Conservation (phyloP, 2,113 vertebrate genomes). For the Danionella cerebrum region DNA sequence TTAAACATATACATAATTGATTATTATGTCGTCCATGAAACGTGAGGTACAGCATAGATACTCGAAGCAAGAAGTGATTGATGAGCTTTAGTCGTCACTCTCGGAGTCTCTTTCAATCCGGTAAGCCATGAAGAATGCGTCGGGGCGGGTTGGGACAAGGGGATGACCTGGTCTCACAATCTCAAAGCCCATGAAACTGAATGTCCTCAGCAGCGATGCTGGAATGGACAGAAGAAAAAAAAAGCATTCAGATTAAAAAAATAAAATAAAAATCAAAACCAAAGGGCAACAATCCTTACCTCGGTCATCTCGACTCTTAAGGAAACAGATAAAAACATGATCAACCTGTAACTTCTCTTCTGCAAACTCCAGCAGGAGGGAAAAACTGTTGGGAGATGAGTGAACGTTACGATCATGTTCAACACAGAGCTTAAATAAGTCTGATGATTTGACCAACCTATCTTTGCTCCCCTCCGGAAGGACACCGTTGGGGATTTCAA, state of each 20-base stretch:
- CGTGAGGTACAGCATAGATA: not conserved
- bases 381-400: slow-evolving; percentile 65
- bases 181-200: slow-evolving; percentile 99
- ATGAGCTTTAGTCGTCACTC: slow-evolving; percentile 73
- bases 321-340: slow-evolving; percentile 93
- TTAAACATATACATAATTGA: slow-evolving; percentile 39
- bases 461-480: slow-evolving; percentile 97
- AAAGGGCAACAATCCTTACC: slow-evolving; percentile 60
- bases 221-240: slow-evolving; percentile 13
- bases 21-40: slow-evolving; percentile 33
- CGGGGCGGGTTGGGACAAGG: slow-evolving; percentile 93
- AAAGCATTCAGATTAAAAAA: not conserved
- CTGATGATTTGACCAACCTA: slow-evolving; percentile 64
- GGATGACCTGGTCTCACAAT: slow-evolving; percentile 99
- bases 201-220: slow-evolving; percentile 91
- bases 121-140: slow-evolving; percentile 99
- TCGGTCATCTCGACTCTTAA: slow-evolving; percentile 91
- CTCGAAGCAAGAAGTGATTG: slow-evolving; percentile 7
- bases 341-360: slow-evolving; percentile 87
- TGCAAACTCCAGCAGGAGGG: slow-evolving; percentile 89
- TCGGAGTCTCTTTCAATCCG: slow-evolving; percentile 90
- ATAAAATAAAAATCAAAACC: not conserved
- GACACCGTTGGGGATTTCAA: slow-evolving; percentile 85
- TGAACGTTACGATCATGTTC: not conserved
- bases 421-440: not conserved